Evolutionary conservation across 2,113 vertebrate genomes (phyloP).

Genomic region (Phyllostomus hastatus): DNA sequence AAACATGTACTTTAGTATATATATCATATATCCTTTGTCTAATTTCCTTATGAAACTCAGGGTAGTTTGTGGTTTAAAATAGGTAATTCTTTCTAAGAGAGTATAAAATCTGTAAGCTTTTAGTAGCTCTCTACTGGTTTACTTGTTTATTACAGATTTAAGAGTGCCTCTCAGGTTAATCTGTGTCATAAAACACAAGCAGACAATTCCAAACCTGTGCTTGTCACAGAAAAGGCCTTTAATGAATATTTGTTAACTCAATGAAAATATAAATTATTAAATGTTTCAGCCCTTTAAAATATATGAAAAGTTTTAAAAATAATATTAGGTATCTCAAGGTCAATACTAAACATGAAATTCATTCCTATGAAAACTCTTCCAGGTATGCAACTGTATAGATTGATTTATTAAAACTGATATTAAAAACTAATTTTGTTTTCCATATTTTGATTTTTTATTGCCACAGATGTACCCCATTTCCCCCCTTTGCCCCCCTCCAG

Average conservation of each 20-base stretch:
- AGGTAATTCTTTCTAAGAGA: neutral
- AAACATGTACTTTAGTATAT: neutral
- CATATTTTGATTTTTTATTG: neutral
- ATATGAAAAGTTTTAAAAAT: neutral
- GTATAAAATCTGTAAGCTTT: neutral
- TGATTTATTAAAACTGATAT: neutral
- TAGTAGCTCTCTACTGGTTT: neutral
- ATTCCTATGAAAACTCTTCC: neutral
- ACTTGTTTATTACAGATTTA: neutral
- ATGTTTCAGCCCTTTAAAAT: neutral
- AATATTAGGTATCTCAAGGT: neutral
- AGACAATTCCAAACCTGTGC: neutral
- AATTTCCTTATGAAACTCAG: neutral
- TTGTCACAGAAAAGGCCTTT: neutral
- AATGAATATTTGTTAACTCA: neutral
- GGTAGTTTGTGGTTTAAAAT: neutral
- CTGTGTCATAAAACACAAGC: neutral
- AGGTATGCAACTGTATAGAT: neutral
- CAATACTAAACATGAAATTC: neutral
- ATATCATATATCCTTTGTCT: neutral
- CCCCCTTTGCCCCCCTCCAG: too few species aligned
- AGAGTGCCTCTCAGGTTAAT: neutral
- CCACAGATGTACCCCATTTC: too few species aligned
- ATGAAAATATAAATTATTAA: neutral
- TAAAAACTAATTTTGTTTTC: neutral